Evolutionary conservation across 2,888 invertebrate species (phyloP).

Genomic region (Entomobrya proxima): DNA sequence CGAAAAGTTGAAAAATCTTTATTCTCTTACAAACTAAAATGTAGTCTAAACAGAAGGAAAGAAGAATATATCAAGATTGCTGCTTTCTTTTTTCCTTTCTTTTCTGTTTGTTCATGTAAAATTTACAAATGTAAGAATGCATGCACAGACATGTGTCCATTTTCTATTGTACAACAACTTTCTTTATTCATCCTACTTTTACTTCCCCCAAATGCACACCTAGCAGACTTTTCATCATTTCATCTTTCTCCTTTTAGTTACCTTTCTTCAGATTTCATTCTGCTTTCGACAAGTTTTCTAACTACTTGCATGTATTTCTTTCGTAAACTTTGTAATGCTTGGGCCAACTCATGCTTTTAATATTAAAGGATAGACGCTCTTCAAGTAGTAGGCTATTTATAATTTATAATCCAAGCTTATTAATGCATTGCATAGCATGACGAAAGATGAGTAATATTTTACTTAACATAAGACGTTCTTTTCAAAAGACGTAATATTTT

Average conservation of each 20-base stretch:
- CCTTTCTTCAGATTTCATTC: not conserved
- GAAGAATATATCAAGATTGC: not conserved
- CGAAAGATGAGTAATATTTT: too few relatives aligned
- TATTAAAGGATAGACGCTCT: too few relatives aligned
- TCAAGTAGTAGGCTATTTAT: too few relatives aligned
- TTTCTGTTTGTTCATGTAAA: conserved; percentile 33
- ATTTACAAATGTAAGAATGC: conserved; percentile 17
- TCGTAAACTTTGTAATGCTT: too few relatives aligned
- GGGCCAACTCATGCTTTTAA: too few relatives aligned
- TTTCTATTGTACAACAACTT: not conserved
- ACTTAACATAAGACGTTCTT: too few relatives aligned
- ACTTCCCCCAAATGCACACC: too few relatives aligned
- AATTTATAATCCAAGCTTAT: too few relatives aligned
- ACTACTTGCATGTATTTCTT: too few relatives aligned
- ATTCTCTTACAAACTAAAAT: not conserved
- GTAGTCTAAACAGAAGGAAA: not conserved
- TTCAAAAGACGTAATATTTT: too few relatives aligned
- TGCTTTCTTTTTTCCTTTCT: not conserved
- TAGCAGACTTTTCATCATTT: not conserved
- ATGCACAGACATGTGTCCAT: conserved; percentile 26
- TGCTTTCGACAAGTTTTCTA: not conserved
- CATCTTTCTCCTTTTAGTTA: not conserved
- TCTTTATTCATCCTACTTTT: not conserved
- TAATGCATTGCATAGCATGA: too few relatives aligned
- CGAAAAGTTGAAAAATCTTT: too few relatives aligned